Base-by-base conservation (phyloP, 2,113 vertebrate species). In the Hyperoodon ampullatus region DNA sequence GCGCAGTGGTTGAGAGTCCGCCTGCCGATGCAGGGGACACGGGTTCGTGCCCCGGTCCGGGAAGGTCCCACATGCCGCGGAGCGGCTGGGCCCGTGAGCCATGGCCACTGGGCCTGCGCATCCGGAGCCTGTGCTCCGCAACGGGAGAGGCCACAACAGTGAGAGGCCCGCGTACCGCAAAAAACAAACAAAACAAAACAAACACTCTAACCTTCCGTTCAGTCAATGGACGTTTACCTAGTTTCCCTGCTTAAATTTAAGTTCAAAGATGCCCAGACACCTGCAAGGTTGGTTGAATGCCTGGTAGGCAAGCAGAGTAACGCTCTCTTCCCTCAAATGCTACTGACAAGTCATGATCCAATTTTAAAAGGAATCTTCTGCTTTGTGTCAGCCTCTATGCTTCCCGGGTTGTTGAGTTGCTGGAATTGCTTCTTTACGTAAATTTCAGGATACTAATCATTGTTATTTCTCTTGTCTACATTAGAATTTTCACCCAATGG, bases 261-360 rank as follows among this genome's bases (percentile, higher is more conserved):
- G 6, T 88, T 96, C 91, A 93, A 72, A 96, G 88, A 42, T 77
- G 65, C 47, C 65, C 94, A 92, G 80, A 81, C 42, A 68, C 55
- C 75, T 70, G 74, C 60, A 84, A 78, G 66, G 23, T 3, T 68
- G 44, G 61, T 55, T 68, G n/a, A 85, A 14, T 8, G 35, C 68
- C 65, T 65, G 61, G 55, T 85, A 44, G 65, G 47, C 8, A 65
- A 63, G 65, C 71, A 71, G 11, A 78, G 42, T 58, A 42, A 84
- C 39, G 10, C 68, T 68, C 60, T 85, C 88, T n/a, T 30, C 2
- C 12, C 74, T 66, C 61, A 50, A 50, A 72, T n/a, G 35, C 3
- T 72, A 19, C 42, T 44, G 42, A 33, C 4, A 91, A 82, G 58
- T 3, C 26, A 1, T 10, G 30, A 82, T 81, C 72, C 28, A 26